These are phyloP conservation scores for Masnerella sp. DNA, from an alignment of 2,888 invertebrate genomes.

Conservation along the genomic window DNA sequence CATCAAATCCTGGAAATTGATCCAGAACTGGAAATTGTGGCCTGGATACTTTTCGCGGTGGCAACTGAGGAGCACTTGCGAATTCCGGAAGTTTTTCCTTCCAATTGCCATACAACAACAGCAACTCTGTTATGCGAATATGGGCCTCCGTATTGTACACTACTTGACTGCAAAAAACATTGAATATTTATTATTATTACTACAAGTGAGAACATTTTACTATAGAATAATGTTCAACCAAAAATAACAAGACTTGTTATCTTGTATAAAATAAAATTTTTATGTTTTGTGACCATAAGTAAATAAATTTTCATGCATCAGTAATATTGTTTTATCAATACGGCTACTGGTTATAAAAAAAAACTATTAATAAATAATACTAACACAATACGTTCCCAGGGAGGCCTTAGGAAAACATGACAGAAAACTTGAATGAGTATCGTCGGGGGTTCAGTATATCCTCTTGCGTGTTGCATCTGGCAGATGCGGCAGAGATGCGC, in stretches of 20 bases:
- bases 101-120: constrained; percentile 84
- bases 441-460: constrained; percentile 83
- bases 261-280: too few species aligned
- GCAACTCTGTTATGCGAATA: constrained; percentile 84
- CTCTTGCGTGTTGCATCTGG: constrained; percentile 82
- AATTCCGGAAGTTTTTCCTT: constrained; percentile 83
- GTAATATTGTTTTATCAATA: too few species aligned
- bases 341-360: too few species aligned
- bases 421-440: constrained; percentile 85
- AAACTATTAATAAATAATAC: constrained; percentile 62
- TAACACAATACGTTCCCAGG: constrained; percentile 88
- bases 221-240: too few species aligned
- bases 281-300: too few species aligned
- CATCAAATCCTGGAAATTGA: constrained; percentile 68
- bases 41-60: constrained; percentile 81
- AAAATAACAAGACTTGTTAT: too few species aligned
- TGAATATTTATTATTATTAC: too few species aligned
- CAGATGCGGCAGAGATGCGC: constrained; percentile 86
- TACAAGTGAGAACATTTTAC: too few species aligned
- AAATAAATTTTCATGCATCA: too few species aligned
- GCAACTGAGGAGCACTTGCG: constrained; percentile 82
- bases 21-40: constrained; percentile 75
- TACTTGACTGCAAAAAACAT: constrained; percentile 83
- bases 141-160: constrained; percentile 86
- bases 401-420: constrained; percentile 85